Conservation (phyloP, 2,113 vertebrate species). For the Aix galericulata region DNA sequence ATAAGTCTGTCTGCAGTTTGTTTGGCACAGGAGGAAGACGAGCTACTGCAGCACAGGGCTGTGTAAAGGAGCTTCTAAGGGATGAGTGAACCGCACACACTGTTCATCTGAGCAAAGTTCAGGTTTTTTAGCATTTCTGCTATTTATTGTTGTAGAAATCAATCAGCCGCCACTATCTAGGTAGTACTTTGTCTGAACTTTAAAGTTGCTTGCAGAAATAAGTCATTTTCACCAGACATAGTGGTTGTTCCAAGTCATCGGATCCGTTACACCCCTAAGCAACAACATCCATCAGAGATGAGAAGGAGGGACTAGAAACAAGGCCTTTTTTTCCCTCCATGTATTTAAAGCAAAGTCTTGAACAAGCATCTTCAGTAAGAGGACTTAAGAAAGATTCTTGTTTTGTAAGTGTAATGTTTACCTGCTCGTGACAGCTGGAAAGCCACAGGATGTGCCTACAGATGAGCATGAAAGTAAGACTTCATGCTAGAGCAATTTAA, state of each 20-base stretch:
- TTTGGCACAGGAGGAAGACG: background rate
- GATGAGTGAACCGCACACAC: background rate
- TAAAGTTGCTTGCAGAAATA: background rate
- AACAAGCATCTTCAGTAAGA: background rate
- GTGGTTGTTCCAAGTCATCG: background rate
- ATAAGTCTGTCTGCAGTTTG: background rate
- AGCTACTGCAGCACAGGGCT: fast-evolving
- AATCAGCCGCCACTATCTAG: background rate
- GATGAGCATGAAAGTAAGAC: background rate
- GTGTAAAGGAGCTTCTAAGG: background rate
- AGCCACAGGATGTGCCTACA: background rate
- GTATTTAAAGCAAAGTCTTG: background rate
- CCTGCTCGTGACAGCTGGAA: background rate
- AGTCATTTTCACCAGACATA: background rate
- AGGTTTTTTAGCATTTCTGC: background rate
- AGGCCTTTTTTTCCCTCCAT: background rate
- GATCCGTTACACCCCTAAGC: background rate
- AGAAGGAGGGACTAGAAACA: background rate
- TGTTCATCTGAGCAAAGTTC: background rate
- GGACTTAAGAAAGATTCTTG: background rate
- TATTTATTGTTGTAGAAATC: constrained; percentile 5
- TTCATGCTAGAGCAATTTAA: background rate
- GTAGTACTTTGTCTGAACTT: background rate
- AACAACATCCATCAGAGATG: background rate
- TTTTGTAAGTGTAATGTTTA: background rate